phyloP scores from a whole-genome alignment of 2,113 vertebrate genomes.

The Gymnarchus niloticus region DNA sequence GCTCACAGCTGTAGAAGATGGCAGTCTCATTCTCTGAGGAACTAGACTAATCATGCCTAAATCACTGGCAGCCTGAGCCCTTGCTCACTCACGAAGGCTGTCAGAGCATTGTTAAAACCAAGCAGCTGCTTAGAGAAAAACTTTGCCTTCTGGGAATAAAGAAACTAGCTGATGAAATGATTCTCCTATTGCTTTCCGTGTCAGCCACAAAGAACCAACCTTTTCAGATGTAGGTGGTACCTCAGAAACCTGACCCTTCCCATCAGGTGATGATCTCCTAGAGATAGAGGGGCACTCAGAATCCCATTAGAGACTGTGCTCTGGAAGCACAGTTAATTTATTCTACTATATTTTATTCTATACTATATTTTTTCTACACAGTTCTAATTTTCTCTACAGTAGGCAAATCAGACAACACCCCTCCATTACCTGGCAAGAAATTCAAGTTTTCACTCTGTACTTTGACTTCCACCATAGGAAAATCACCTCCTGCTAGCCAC shows the following conservation, averaged over 20 bases:
- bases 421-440: background rate
- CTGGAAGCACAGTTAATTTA: no score
- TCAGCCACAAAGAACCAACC: background rate
- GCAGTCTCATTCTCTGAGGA: background rate
- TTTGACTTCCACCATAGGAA: no score
- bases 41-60: background rate
- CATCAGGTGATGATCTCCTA: background rate
- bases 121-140: conserved; percentile 1
- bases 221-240: background rate
- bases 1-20: background rate
- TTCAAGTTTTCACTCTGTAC: background rate
- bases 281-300: no score
- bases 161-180: background rate
- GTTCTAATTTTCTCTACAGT: no score
- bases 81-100: background rate
- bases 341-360: no score
- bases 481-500: no score
- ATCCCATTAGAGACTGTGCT: no score
- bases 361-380: no score
- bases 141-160: background rate
- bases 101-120: background rate
- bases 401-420: no score
- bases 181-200: background rate
- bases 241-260: background rate
- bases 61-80: background rate